These are phyloP conservation scores for Tiliqua scincoides DNA, from an alignment of 2,113 vertebrate genomes.

Conservation along the genomic window DNA sequence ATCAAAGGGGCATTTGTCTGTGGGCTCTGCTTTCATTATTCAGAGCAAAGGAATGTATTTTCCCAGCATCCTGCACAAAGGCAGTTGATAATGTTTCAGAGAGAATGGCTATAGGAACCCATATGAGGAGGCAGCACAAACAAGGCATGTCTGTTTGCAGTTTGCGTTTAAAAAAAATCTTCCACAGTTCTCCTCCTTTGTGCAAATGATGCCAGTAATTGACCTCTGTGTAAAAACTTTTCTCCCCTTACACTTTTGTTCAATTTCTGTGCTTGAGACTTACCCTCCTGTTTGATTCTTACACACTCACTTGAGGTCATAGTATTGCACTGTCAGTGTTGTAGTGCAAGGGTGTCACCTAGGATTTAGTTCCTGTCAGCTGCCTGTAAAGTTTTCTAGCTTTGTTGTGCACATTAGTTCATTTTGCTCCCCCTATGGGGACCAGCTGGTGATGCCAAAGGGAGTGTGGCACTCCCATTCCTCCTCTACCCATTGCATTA, in stretches of 20 bases:
- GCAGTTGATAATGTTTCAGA: not conserved
- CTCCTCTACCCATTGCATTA: too few species aligned
- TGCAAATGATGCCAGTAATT: not conserved
- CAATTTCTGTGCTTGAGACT: not conserved
- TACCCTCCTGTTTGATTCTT: not conserved
- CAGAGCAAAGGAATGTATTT: not conserved
- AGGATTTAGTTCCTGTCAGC: not conserved
- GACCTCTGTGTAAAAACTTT: too few species aligned
- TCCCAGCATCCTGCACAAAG: not conserved
- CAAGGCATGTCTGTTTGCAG: not conserved
- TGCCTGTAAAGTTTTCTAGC: not conserved
- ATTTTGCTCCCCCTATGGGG: not conserved
- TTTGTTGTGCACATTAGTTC: not conserved
- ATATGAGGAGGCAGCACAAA: not conserved
- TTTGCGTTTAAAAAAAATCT: not conserved
- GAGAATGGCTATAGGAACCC: not conserved
- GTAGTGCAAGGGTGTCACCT: too few species aligned
- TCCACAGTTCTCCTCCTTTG: not conserved
- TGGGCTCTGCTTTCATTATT: not conserved
- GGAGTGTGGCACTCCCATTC: not conserved
- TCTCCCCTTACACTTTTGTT: too few species aligned
- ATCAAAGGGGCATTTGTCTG: constrained; percentile 12
- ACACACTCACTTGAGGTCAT: too few species aligned
- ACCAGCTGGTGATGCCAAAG: fast-evolving
- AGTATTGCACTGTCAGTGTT: too few species aligned